phyloP scores from a whole-genome alignment of 23 tunicate genomes.

The Pegea sp. region DNA sequence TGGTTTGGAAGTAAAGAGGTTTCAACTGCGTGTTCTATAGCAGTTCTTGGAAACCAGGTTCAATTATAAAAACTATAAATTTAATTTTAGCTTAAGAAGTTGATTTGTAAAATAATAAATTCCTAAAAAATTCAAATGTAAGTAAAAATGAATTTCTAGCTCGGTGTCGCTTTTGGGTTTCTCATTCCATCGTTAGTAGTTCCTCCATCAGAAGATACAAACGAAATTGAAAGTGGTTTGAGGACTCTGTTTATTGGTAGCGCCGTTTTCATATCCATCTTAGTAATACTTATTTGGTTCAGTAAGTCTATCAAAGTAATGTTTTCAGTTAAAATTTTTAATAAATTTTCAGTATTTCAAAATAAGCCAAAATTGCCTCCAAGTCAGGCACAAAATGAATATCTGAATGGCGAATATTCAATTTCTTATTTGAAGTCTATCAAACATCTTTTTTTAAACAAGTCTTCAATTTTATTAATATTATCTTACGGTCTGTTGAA shows the following conservation, averaged over 20 bases:
- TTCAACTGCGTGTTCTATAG: slow-evolving; percentile 87
- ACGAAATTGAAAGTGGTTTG: background rate
- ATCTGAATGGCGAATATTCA: no score
- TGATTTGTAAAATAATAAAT: background rate
- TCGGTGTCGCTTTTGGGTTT: slow-evolving; percentile 21
- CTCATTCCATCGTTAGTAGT: slow-evolving; percentile 23
- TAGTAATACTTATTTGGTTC: slow-evolving; percentile 1
- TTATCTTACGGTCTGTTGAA: no score
- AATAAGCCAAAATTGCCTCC: slow-evolving; percentile 7
- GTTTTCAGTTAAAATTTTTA: background rate
- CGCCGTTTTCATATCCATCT: slow-evolving; percentile 2
- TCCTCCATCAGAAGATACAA: slow-evolving; percentile 6
- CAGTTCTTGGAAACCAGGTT: slow-evolving; percentile 91
- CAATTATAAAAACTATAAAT: background rate
- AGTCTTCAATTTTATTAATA: no score
- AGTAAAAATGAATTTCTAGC: slow-evolving; percentile 1
- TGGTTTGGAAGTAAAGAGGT: slow-evolving; percentile 88
- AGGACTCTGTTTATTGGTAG: slow-evolving; percentile 10
- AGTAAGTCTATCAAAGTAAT: background rate
- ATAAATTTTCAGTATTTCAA: slow-evolving; percentile 4
- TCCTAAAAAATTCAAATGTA: background rate
- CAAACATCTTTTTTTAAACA: no score
- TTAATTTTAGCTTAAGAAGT: background rate
- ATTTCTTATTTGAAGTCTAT: no score
- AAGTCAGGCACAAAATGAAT: slow-evolving; percentile 6